These are phyloP conservation scores for Arbacia lixula DNA, from an alignment of 53 echinoderm and acorn worm species.

Conservation along the genomic window DNA sequence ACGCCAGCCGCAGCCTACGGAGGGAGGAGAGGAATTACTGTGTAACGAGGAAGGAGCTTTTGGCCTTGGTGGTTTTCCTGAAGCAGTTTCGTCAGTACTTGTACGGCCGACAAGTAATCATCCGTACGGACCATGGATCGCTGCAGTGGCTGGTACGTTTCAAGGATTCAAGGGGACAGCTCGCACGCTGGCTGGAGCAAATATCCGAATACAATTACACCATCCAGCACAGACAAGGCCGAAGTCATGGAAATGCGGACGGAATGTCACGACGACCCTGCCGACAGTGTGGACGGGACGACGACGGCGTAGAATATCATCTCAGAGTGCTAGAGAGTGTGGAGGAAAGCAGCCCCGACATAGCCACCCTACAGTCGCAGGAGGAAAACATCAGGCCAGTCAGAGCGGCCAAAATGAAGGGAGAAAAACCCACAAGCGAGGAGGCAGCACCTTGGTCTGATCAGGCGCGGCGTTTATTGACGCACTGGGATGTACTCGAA, in stretches of 20 bases:
- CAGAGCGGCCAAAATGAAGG: background rate
- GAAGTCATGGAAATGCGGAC: constrained; percentile 16
- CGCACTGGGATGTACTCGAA: background rate
- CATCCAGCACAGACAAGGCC: constrained; percentile 5
- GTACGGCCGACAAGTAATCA: background rate
- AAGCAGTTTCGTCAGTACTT: constrained; percentile 35
- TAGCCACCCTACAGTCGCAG: background rate
- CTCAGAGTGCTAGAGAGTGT: background rate
- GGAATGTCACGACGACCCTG: background rate
- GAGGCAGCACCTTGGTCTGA: background rate
- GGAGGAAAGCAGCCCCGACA: background rate
- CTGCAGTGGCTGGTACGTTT: background rate
- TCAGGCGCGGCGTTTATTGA: background rate
- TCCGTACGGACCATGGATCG: constrained; percentile 17
- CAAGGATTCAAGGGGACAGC: constrained; percentile 12
- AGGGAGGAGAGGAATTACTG: constrained; percentile 18
- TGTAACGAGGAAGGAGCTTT: constrained; percentile 29
- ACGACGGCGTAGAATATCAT: background rate
- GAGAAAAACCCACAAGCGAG: background rate
- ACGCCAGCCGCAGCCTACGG: background rate
- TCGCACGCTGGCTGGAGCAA: constrained; percentile 22
- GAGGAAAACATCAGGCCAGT: background rate
- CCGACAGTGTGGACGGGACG: background rate
- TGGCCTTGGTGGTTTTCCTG: constrained; percentile 30
- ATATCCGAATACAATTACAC: constrained; percentile 1